phyloP scores from a whole-genome alignment of 2,797 vertebrate species.

The Australoheros facetus region DNA sequence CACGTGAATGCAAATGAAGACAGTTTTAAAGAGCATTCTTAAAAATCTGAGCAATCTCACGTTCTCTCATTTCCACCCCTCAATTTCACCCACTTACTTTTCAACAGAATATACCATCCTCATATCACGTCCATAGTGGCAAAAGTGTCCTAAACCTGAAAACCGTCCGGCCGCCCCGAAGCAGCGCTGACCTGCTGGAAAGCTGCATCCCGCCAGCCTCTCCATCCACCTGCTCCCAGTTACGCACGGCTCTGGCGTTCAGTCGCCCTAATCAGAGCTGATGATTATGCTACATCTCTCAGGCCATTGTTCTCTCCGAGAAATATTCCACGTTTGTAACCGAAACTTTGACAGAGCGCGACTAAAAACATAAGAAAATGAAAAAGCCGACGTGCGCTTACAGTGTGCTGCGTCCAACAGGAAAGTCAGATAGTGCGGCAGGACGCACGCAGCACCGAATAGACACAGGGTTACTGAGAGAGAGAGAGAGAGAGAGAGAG shows the following conservation, averaged over 20 bases:
- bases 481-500: conserved; percentile 12
- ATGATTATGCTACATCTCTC: neutral
- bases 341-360: neutral
- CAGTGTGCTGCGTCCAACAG: conserved; percentile 19
- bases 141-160: conserved; percentile 5
- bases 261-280: conserved; percentile 7
- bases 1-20: neutral
- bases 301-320: conserved; percentile 17
- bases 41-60: neutral
- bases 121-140: conserved; percentile 26
- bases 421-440: conserved; percentile 2
- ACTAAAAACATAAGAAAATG: neutral
- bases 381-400: conserved; percentile 13
- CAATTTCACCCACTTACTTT: conserved; percentile 54
- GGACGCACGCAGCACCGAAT: conserved; percentile 8
- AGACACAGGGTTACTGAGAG: neutral
- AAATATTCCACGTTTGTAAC: conserved; percentile 10
- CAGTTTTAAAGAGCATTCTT: neutral
- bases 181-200: conserved; percentile 32
- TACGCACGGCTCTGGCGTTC: conserved; percentile 47
- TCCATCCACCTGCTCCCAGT: conserved; percentile 69
- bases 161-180: conserved; percentile 6
- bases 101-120: conserved; percentile 22
- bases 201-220: conserved; percentile 48
- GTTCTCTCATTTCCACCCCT: neutral